Percentiles rank a stretch among this genome's conserved stretches.
Conservation (phyloP, 1,140 invertebrate genomes). For the Drosophila athabasca region DNA sequence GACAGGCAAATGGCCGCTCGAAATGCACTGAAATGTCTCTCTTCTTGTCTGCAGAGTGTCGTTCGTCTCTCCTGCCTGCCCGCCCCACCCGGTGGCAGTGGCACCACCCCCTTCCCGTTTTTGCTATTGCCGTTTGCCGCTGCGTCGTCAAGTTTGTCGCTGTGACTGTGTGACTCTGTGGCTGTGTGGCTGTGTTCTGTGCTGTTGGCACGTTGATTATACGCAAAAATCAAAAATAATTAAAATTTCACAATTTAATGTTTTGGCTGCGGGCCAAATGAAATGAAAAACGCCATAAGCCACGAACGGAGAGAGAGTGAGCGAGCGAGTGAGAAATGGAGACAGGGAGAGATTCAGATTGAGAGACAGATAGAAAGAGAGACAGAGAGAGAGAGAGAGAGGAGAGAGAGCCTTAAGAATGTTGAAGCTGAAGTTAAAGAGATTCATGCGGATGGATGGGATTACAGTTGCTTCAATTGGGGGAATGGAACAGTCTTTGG, state of each 20-base stretch:
- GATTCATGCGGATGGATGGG: too few relatives aligned
- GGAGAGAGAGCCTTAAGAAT: background rate
- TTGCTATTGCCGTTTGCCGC: background rate
- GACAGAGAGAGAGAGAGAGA: background rate
- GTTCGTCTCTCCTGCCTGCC: too few relatives aligned
- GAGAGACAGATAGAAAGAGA: too few relatives aligned
- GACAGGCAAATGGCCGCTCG: conserved; percentile 63
- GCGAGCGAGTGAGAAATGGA: too few relatives aligned
- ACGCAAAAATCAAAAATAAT: conserved; percentile 83
- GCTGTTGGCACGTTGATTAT: conserved; percentile 79
- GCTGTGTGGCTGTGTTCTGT: conserved; percentile 31
- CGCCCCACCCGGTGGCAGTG: background rate
- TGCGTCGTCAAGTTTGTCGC: conserved; percentile 48
- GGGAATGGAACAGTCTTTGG: background rate
- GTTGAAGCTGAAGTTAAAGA: conserved; percentile 34
- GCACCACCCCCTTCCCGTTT: background rate
- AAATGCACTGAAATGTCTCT: conserved; percentile 67
- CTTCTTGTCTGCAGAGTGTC: background rate
- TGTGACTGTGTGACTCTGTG: conserved; percentile 11
- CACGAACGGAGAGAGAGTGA: conserved; percentile 10
- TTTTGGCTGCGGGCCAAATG: conserved; percentile 69
- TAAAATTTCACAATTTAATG: conserved; percentile 82
- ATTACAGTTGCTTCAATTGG: too few relatives aligned
- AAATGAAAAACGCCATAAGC: conserved; percentile 51
- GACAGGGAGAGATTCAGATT: too few relatives aligned